Conservation (phyloP, 2,888 invertebrate species). For the Tanaodytes sp. region DNA sequence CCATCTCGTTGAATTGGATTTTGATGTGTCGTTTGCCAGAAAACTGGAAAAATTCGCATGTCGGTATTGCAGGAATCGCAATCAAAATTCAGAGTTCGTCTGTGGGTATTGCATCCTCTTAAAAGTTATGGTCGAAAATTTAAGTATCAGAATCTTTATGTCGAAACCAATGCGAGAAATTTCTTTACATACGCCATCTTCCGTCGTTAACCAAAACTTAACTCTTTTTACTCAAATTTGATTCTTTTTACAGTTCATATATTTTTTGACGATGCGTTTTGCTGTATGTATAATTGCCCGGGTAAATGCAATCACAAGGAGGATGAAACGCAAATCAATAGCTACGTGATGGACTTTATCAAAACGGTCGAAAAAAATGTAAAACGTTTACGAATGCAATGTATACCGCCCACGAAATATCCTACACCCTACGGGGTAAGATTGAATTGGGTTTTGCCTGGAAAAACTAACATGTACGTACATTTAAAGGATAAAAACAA, state of each 20-base stretch:
- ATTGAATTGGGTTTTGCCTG: slow-evolving; percentile 87
- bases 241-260: slow-evolving; percentile 78
- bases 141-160: too few species aligned
- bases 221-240: too few species aligned
- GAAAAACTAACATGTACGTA: slow-evolving; percentile 86
- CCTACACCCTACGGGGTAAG: slow-evolving; percentile 91
- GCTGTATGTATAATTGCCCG: slow-evolving; percentile 63
- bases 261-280: slow-evolving; percentile 89
- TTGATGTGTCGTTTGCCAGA: too few species aligned
- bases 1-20: too few species aligned
- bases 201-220: too few species aligned
- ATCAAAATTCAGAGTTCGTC: too few species aligned
- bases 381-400: slow-evolving; percentile 78
- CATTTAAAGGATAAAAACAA: slow-evolving; percentile 92
- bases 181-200: too few species aligned
- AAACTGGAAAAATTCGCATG: too few species aligned
- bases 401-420: slow-evolving; percentile 81
- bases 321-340: slow-evolving; percentile 84
- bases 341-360: slow-evolving; percentile 84
- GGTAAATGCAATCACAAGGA: slow-evolving; percentile 77
- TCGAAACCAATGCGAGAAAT: too few species aligned
- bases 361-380: slow-evolving; percentile 84
- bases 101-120: too few species aligned
- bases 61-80: too few species aligned
- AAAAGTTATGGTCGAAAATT: too few species aligned